Conservation (phyloP, 2,797 vertebrate species). For the Amazonetta brasiliensis region DNA sequence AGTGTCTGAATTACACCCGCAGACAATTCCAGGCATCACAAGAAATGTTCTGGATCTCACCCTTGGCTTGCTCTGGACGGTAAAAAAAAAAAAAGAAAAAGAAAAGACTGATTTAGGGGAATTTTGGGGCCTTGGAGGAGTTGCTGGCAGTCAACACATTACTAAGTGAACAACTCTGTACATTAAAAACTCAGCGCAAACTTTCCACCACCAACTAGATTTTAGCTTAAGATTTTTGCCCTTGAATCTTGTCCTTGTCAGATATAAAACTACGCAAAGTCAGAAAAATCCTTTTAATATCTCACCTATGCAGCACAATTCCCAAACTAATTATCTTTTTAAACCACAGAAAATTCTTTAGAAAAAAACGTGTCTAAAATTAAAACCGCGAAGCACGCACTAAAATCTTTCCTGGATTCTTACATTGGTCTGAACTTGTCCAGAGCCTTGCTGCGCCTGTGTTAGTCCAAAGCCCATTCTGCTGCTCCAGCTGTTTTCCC, state of each 20-base stretch:
- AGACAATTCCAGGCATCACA: fast-evolving
- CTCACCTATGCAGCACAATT: background rate
- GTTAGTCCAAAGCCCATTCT: background rate
- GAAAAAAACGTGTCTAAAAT: background rate
- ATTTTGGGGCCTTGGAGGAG: background rate
- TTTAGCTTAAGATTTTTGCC: background rate
- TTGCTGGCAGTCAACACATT: background rate
- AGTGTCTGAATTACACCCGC: background rate
- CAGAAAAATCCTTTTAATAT: background rate
- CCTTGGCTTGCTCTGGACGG: background rate
- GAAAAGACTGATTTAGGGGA: background rate
- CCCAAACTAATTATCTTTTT: background rate
- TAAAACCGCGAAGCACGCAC: background rate
- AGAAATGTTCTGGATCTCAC: fast-evolving
- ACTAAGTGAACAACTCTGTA: background rate
- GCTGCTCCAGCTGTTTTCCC: background rate
- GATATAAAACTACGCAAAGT: background rate
- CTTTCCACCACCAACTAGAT: background rate
- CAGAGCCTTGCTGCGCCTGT: too few relatives aligned
- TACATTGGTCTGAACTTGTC: background rate
- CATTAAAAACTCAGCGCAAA: background rate
- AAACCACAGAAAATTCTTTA: background rate
- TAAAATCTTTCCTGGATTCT: background rate
- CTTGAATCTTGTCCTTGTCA: background rate
- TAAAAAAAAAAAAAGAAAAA: background rate